Percentiles rank a stretch among this genome's conserved stretches.
phyloP scores from a whole-genome alignment of 2,888 invertebrate genomes.

The Rhagophthalmus giganteus region DNA sequence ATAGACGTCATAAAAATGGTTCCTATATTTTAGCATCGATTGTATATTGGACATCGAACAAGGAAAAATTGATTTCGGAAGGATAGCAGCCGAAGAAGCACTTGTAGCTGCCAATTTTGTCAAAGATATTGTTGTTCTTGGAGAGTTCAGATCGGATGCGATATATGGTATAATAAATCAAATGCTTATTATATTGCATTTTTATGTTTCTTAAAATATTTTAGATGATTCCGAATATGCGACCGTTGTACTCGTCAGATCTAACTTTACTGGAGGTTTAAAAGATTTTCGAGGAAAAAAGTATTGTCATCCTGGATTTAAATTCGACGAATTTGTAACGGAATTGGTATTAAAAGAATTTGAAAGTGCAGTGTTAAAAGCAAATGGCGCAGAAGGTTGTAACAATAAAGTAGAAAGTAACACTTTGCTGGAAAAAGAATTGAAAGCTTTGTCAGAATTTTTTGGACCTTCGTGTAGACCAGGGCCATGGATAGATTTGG shows the following conservation, averaged over 20 bases:
- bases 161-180: constrained; percentile 19
- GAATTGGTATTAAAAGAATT: constrained; percentile 65
- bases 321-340: constrained; percentile 60
- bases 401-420: constrained; percentile 36
- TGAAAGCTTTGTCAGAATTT: constrained; percentile 63
- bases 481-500: constrained; percentile 64
- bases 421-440: constrained; percentile 61
- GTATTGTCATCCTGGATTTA: constrained; percentile 70
- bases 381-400: constrained; percentile 36
- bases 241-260: constrained; percentile 63
- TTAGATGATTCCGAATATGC: constrained; percentile 55
- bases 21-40: constrained; percentile 57
- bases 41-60: constrained; percentile 62
- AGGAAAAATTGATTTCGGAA: constrained; percentile 62
- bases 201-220: too few relatives aligned
- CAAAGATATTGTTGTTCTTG: constrained; percentile 56
- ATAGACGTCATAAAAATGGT: neutral
- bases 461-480: constrained; percentile 75
- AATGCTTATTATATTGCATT: too few relatives aligned
- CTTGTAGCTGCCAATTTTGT: constrained; percentile 58
- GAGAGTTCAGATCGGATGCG: constrained; percentile 50
- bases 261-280: constrained; percentile 56
- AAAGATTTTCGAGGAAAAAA: constrained; percentile 58
- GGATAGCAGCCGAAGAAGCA: constrained; percentile 65
- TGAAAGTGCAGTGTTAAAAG: constrained; percentile 52